Base-by-base conservation (phyloP, 1,140 invertebrate species). In the Brachionus paranguensis region DNA sequence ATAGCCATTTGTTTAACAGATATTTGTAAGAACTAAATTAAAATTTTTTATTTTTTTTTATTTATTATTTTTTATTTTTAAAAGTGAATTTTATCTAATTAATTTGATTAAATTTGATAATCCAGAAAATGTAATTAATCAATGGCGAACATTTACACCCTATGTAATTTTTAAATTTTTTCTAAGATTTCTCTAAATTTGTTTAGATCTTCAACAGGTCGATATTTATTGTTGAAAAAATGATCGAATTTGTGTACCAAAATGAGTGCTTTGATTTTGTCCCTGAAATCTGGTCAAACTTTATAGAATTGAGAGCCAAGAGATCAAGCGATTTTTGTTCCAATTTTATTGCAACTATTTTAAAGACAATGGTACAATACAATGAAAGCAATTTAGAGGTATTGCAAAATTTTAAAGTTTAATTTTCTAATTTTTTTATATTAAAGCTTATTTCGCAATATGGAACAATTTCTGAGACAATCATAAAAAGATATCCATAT, bases 81-180 rank as follows among this genome's bases (percentile, higher is more conserved):
- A 37, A 43, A 81, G 78, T 68, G 78, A 81, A 81, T 27, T 10
- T 6, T 81, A 81, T 81, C 60, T 81, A 55, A 20, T 4, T 11
- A 29, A 29, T 14, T 41, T 81, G 6, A 81, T 81, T 10, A 60
- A 68, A 47, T 47, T 64, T 33, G 78, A 81, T 29, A 11, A 37
- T 27, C 24, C 50, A 20, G 78, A 81, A 45, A 81, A 41, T 60
- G 78, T 81, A 12, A 81, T 81, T 24, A 14, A 81, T 27, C 29
- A 81, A 81, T 81, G 78, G 78, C 33, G 78, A 60, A 64, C n/a
- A 27, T 43, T 81, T 33, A 81, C 78, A 27, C 78, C 78, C 12
- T 64, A 81, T 64, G 78, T 81, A 68, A 81, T 27, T 27, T 53
- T 55, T 4, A 43, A 64, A 12, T 17, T 41, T 14, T 68, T 45